A percentile compares a stretch with the other conserved stretches of the same genome.
Conservation (phyloP, 2,113 vertebrate genomes). For the Oenanthe melanoleuca region DNA sequence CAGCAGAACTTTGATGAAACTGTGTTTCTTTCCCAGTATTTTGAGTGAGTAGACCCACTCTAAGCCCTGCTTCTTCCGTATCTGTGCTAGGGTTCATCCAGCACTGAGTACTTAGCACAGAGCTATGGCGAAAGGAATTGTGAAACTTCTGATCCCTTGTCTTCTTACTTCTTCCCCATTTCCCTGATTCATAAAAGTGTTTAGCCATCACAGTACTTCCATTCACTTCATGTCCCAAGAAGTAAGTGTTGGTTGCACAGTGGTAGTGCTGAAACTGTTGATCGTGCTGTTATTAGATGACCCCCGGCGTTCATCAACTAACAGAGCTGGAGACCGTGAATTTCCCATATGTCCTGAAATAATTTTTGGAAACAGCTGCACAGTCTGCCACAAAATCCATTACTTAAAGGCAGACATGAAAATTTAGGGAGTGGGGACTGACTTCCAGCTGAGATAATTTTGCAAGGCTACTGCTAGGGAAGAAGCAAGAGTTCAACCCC, state of each 20-base stretch:
- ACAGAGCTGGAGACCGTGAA: neutral
- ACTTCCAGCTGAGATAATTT: neutral
- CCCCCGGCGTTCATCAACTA: neutral
- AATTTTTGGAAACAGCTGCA: neutral
- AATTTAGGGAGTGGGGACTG: neutral
- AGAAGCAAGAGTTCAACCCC: neutral
- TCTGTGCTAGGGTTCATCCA: neutral
- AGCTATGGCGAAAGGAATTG: too few species aligned
- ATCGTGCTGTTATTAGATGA: rapidly evolving
- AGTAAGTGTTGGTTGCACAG: neutral
- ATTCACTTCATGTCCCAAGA: neutral
- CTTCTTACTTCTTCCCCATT: neutral
- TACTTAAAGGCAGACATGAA: neutral
- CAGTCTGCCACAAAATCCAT: neutral
- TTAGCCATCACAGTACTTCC: neutral
- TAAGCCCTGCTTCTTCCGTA: rapidly evolving
- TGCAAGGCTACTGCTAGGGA: neutral
- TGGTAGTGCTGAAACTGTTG: neutral
- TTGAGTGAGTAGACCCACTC: neutral
- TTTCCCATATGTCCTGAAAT: neutral
- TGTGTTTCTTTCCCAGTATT: neutral
- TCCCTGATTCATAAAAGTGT: neutral
- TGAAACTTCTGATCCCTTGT: neutral
- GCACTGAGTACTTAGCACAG: neutral
- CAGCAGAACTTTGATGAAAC: neutral